Evolutionary conservation across 2,888 invertebrate genomes (phyloP).

Genomic region (Ectropis crepuscularia): DNA sequence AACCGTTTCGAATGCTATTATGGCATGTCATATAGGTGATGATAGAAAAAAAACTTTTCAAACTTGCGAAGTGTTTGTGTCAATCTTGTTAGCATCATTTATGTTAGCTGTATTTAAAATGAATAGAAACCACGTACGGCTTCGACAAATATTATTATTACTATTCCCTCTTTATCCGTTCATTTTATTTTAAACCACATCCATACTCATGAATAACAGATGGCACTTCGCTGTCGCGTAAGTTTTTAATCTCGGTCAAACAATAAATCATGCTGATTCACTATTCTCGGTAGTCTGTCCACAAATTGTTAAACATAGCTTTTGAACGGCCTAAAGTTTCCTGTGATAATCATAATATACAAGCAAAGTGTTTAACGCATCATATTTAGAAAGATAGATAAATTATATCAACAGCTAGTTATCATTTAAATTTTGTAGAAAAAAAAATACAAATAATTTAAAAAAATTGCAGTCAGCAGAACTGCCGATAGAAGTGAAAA

Average conservation of each 20-base stretch:
- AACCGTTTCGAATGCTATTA: too few species aligned
- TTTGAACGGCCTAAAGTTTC: slow-evolving; percentile 5
- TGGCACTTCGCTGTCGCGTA: slow-evolving; percentile 28
- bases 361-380: slow-evolving; percentile 3
- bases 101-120: too few species aligned
- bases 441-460: too few species aligned
- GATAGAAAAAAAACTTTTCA: too few species aligned
- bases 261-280: slow-evolving; percentile 39
- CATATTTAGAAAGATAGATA: background rate
- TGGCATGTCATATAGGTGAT: too few species aligned
- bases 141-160: background rate
- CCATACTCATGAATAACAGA: slow-evolving; percentile 26
- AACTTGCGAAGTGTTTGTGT: too few species aligned
- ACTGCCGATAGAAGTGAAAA: too few species aligned
- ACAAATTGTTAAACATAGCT: slow-evolving; percentile 23
- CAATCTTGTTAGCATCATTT: too few species aligned
- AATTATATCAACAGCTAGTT: too few species aligned
- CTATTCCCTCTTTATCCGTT: background rate
- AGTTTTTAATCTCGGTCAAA: slow-evolving; percentile 32
- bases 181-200: slow-evolving; percentile 2
- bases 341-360: slow-evolving; percentile 34
- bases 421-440: too few species aligned
- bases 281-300: slow-evolving; percentile 32
- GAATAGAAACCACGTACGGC: background rate
- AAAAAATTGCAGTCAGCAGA: too few species aligned